Percentiles rank a stretch among this genome's conserved stretches.
Conservation (phyloP, 2,797 vertebrate genomes). For the Nyctalus aviator region DNA sequence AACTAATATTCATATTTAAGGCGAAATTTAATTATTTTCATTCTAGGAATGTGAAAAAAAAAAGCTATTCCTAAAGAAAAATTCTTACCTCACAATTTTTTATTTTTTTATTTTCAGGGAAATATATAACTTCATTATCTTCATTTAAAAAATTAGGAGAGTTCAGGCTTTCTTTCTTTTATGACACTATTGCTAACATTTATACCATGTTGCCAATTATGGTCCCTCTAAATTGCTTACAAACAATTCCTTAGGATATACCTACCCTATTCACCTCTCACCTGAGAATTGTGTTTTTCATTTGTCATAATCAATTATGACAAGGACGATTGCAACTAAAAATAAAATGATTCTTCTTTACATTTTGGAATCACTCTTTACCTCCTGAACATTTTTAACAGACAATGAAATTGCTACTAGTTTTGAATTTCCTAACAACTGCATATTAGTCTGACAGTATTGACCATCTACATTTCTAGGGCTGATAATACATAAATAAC, state of each 20-base stretch:
- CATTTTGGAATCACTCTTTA: conserved; percentile 14
- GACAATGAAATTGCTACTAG: conserved; percentile 75
- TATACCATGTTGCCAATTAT: conserved; percentile 22
- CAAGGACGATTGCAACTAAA: conserved; percentile 70
- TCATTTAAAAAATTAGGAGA: not conserved
- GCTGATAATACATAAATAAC: conserved; percentile 6
- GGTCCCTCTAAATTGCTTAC: not conserved
- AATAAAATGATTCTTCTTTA: conserved; percentile 73
- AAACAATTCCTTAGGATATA: conserved; percentile 12
- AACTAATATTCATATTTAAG: conserved; percentile 76
- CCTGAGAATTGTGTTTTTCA: conserved; percentile 55
- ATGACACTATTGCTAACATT: conserved; percentile 23
- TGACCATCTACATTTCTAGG: conserved; percentile 72
- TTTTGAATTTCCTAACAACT: conserved; percentile 80
- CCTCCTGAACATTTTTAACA: conserved; percentile 71
- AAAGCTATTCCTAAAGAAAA: conserved; percentile 42
- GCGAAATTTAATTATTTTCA: conserved; percentile 10
- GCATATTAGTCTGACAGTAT: conserved; percentile 67
- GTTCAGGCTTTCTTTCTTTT: not conserved
- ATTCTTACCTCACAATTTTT: conserved; percentile 21
- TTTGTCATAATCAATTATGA: conserved; percentile 26
- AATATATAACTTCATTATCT: conserved; percentile 1
- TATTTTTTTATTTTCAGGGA: conserved; percentile 9
- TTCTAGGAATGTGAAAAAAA: conserved; percentile 29
- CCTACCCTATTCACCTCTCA: not conserved